A percentile compares a stretch with the other conserved stretches of the same genome.
phyloP scores from a whole-genome alignment of 2,113 vertebrate species.

The Synodontis membranacea region DNA sequence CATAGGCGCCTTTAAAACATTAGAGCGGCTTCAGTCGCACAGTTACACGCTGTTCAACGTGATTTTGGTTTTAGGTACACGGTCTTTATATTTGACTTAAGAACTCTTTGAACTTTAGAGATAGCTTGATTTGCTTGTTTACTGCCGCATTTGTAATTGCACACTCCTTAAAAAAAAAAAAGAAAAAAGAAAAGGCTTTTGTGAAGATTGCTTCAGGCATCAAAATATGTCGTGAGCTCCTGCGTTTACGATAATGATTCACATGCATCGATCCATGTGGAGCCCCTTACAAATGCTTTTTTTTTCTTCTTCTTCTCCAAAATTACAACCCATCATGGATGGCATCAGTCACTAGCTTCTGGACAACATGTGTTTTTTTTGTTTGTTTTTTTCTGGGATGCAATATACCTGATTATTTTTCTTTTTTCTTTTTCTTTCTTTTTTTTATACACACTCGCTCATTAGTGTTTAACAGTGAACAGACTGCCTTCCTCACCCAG shows the following conservation, averaged over 20 bases:
- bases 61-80: neutral
- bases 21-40: constrained; percentile 27
- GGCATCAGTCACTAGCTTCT: constrained; percentile 13
- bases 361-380: constrained; percentile 24
- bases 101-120: neutral
- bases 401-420: constrained; percentile 46
- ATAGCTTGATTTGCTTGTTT: neutral
- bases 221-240: constrained; percentile 24
- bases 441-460: constrained; percentile 47
- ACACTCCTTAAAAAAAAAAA: neutral
- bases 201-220: neutral
- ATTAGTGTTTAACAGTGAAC: constrained; percentile 48
- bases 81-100: neutral
- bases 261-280: constrained; percentile 25
- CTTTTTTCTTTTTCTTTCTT: constrained; percentile 24
- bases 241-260: constrained; percentile 44
- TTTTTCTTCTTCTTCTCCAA: no score
- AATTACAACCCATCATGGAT: constrained; percentile 36
- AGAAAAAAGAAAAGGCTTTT: neutral
- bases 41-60: neutral
- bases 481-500: constrained; percentile 48
- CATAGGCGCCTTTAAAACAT: constrained; percentile 23
- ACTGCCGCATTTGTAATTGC: neutral
- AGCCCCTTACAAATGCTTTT: constrained; percentile 15
- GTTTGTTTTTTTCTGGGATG: constrained; percentile 37